Conservation (phyloP, 2,113 vertebrate species). For the Catharus fuscescens region DNA sequence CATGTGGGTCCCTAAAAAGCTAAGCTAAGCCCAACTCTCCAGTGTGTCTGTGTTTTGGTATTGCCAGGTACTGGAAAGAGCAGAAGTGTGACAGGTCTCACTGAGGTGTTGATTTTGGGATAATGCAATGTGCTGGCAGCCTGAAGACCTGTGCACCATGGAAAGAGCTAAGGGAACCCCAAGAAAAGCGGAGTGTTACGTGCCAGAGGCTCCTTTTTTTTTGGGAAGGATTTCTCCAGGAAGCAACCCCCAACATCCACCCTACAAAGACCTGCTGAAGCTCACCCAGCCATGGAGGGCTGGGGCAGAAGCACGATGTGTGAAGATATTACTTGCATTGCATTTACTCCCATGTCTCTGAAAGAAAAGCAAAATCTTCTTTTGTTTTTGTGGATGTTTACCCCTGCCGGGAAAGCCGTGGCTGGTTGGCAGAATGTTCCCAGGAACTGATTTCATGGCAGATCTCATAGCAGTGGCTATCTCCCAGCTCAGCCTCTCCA, state of each 20-base stretch:
- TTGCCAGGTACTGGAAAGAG: not conserved
- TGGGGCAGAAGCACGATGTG: not conserved
- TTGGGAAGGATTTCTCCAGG: not conserved
- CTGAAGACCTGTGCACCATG: not conserved
- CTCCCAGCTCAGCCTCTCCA: constrained; percentile 5
- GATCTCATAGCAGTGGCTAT: constrained; percentile 34
- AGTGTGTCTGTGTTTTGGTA: not conserved
- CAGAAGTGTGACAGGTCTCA: not conserved
- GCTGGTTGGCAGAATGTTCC: constrained; percentile 44
- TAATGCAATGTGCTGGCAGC: rapidly evolving
- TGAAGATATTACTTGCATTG: not conserved
- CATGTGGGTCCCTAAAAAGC: not conserved
- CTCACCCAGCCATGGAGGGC: not conserved
- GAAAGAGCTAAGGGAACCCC: not conserved
- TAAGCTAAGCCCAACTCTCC: not conserved
- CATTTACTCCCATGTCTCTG: not conserved
- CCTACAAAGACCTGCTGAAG: not conserved
- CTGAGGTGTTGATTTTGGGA: not conserved
- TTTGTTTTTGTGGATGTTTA: constrained; percentile 44
- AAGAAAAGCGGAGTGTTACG: not conserved
- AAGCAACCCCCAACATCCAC: not conserved
- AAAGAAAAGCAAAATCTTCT: not conserved
- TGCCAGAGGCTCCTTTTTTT: not conserved
- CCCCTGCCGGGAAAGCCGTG: not conserved
- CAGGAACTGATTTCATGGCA: constrained; percentile 56